Conservation (phyloP, 2,113 vertebrate genomes). For the Colaptes auratus region DNA sequence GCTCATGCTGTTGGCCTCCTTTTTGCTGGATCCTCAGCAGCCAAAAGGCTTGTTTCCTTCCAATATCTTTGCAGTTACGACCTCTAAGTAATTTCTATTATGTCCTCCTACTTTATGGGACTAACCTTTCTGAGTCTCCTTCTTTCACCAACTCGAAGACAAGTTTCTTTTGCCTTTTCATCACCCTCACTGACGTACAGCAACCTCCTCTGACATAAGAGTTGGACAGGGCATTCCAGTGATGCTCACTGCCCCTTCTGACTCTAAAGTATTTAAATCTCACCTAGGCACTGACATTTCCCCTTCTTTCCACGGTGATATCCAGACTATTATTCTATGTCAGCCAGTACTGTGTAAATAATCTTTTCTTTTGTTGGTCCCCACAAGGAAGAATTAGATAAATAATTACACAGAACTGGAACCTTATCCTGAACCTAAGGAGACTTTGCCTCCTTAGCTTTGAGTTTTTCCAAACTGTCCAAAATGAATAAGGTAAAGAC, state of each 20-base stretch:
- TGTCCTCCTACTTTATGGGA: not conserved
- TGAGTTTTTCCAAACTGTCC: not conserved
- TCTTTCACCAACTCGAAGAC: not conserved
- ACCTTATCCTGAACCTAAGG: not conserved
- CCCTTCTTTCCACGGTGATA: not conserved
- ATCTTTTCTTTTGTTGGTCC: not conserved
- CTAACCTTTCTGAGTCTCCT: not conserved
- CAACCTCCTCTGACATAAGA: not conserved
- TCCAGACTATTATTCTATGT: not conserved
- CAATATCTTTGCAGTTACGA: not conserved
- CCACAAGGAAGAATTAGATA: not conserved
- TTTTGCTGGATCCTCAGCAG: not conserved
- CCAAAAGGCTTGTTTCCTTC: not conserved
- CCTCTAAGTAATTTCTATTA: not conserved
- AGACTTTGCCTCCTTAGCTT: not conserved
- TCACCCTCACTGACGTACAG: not conserved
- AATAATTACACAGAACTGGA: not conserved
- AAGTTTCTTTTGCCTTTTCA: not conserved
- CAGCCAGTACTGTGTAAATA: not conserved
- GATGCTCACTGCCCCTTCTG: not conserved
- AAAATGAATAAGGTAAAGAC: not conserved
- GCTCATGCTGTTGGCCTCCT: not conserved
- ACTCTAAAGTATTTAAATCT: not conserved
- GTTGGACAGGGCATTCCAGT: not conserved
- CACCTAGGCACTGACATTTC: not conserved